phyloP scores from a whole-genome alignment of 2,113 vertebrate species.

The Perca fluviatilis region DNA sequence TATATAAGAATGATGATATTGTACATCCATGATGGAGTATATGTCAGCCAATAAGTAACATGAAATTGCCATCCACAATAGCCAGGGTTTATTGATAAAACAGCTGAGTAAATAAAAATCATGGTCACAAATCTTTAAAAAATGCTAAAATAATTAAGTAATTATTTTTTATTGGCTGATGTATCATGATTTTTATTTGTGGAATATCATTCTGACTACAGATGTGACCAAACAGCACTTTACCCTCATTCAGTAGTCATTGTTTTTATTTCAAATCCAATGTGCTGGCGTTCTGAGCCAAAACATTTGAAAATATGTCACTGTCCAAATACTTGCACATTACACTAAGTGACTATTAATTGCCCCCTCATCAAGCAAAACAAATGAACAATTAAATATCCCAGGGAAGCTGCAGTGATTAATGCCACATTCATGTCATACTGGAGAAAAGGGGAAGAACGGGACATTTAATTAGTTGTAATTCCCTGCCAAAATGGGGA shows the following conservation, averaged over 20 bases:
- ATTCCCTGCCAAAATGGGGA: neutral
- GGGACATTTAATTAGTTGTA: conserved; percentile 34
- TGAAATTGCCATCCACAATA: neutral
- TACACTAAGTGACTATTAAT: conserved; percentile 55
- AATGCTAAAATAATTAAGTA: neutral
- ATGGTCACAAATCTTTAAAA: neutral
- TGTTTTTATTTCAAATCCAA: conserved; percentile 4
- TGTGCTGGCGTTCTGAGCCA: conserved; percentile 1
- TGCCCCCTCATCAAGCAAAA: conserved; percentile 26
- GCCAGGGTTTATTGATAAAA: neutral
- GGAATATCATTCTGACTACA: neutral
- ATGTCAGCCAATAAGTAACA: neutral
- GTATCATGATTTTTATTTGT: too few relatives aligned
- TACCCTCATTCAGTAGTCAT: neutral
- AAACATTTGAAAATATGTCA: conserved; percentile 31
- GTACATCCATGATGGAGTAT: neutral
- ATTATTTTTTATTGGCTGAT: neutral
- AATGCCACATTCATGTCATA: conserved; percentile 34
- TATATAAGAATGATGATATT: neutral
- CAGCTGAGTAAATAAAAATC: neutral
- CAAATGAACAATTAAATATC: conserved; percentile 32
- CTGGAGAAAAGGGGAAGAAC: conserved; percentile 5
- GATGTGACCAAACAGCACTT: conserved; percentile 3
- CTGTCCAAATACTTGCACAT: conserved; percentile 2
- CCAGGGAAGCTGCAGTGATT: conserved; percentile 35